Conservation (phyloP, 2,888 invertebrate species). For the Eupithecia subfuscata region DNA sequence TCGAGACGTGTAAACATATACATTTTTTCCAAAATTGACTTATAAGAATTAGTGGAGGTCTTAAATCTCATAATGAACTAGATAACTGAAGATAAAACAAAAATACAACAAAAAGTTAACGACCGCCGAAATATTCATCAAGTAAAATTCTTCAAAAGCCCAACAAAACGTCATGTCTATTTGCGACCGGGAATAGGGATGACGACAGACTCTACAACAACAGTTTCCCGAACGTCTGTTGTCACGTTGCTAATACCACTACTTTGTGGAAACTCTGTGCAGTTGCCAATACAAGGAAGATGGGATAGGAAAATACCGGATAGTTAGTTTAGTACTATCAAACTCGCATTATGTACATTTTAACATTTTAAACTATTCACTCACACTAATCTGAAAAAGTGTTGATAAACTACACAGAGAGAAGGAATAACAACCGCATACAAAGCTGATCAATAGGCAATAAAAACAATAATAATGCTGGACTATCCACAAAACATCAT, state of each 20-base stretch:
- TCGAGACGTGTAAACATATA: background rate
- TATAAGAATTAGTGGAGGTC: background rate
- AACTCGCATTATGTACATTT: background rate
- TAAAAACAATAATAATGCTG: background rate
- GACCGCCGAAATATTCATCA: background rate
- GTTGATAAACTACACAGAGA: background rate
- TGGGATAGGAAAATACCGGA: background rate
- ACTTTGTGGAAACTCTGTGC: background rate
- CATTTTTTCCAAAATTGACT: background rate
- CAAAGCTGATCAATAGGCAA: background rate
- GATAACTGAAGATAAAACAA: background rate
- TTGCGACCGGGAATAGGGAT: slow-evolving; percentile 28
- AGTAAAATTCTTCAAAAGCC: slow-evolving; percentile 12
- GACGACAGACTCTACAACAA: slow-evolving; percentile 23
- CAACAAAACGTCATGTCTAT: slow-evolving; percentile 34
- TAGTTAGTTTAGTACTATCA: background rate
- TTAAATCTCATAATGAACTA: background rate
- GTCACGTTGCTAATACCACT: slow-evolving; percentile 25
- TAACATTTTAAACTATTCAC: background rate
- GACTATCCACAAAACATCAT: background rate
- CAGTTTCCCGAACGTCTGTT: slow-evolving; percentile 31
- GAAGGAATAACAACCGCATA: background rate
- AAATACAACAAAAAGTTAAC: slow-evolving; percentile 7
- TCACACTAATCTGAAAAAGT: background rate
- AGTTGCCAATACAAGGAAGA: slow-evolving; percentile 14